phyloP scores from a whole-genome alignment of 2,113 vertebrate genomes.

The Glaucidium brasilianum region DNA sequence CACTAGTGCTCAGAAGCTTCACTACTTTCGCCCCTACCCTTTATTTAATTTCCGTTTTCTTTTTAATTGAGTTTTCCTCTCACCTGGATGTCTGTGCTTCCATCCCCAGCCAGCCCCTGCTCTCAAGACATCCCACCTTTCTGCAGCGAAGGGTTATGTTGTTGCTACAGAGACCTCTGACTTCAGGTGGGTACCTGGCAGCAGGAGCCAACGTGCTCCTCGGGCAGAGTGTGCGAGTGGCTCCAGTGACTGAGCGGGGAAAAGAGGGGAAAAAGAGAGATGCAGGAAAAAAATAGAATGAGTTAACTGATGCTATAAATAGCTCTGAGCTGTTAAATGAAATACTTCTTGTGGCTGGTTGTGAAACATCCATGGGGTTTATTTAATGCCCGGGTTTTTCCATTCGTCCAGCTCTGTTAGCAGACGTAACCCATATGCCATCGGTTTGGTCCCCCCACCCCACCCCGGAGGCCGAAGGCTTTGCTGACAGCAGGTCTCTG shows the following conservation, averaged over 20 bases:
- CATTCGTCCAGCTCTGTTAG: neutral
- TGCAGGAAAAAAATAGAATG: neutral
- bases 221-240: neutral
- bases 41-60: neutral
- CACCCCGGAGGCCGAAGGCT: neutral
- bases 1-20: neutral
- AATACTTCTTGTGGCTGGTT: neutral
- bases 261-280: neutral
- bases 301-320: neutral
- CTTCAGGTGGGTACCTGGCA: neutral
- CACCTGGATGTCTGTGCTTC: neutral
- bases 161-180: neutral
- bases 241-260: fast-evolving
- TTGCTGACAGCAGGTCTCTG: neutral
- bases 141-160: neutral
- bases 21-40: neutral
- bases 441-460: fast-evolving
- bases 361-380: neutral
- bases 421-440: neutral
- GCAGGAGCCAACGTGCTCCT: neutral
- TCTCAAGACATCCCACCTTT: neutral
- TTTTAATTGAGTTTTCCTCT: neutral
- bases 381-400: neutral
- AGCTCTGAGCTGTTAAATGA: conserved; percentile 5
- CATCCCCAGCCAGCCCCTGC: neutral